A percentile compares a stretch with the other conserved stretches of the same genome.
Evolutionary conservation across 1,140 invertebrate species (phyloP).

Genomic region (Brevipalpus yothersi): DNA sequence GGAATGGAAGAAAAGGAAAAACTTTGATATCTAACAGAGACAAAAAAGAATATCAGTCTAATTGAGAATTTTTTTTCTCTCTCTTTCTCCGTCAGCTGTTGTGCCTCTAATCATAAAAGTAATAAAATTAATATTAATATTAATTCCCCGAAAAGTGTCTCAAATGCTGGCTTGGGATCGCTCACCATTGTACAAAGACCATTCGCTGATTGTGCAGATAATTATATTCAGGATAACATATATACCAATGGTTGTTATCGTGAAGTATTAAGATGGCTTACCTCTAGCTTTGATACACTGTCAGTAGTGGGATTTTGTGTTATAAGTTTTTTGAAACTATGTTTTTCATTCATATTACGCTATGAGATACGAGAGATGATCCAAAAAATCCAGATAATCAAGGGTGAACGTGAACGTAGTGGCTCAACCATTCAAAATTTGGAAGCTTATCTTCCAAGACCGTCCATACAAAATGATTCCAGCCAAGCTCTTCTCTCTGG

Average conservation of each 20-base stretch:
- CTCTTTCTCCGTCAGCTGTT: too few relatives aligned
- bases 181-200: not conserved
- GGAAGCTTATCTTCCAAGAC: slow-evolving; percentile 14
- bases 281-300: slow-evolving; percentile 46
- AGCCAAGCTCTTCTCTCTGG: not conserved
- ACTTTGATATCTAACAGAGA: too few relatives aligned
- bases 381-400: slow-evolving; percentile 46
- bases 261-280: slow-evolving; percentile 39
- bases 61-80: too few relatives aligned
- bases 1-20: too few relatives aligned
- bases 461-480: slow-evolving; percentile 5
- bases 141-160: not conserved
- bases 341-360: slow-evolving; percentile 49
- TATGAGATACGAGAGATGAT: slow-evolving; percentile 72
- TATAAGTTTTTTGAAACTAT: slow-evolving; percentile 62
- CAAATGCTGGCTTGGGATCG: not conserved
- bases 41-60: too few relatives aligned
- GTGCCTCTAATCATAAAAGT: too few relatives aligned
- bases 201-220: not conserved
- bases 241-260: slow-evolving; percentile 35
- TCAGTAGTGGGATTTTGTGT: slow-evolving; percentile 69
- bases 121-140: not conserved
- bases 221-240: not conserved
- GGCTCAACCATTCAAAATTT: slow-evolving; percentile 15
- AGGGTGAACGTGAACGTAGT: slow-evolving; percentile 19